Base-by-base conservation (phyloP, 2,888 invertebrate genomes). In the Poecilobothrus nobilitatus region DNA sequence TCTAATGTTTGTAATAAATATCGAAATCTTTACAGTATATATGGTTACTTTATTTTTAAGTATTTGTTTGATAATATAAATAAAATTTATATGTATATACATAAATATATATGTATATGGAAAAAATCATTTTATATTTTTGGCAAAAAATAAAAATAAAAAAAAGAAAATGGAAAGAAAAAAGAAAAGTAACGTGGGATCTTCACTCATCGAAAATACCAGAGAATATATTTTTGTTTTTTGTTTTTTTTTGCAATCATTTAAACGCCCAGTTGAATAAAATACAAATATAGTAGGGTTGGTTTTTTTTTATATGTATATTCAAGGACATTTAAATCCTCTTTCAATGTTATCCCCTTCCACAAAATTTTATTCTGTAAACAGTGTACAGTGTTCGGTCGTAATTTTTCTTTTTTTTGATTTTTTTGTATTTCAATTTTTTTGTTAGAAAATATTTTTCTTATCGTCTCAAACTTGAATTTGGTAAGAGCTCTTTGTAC, bases 301-400 rank as follows among this genome's bases (percentile, higher is more conserved):
- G 53, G 53, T 53, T 53, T 12, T 41, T 41, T 41, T 9, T 9
- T 41, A 8, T 41, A 2, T 41, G 15, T 18, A 53, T 53, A 53
- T 53, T 53, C 53, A 53, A 53, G 53, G 53, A 53, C 53, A 53
- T 53, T 53, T 53, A 53, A 53, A 53, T 53, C 53, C 18, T 53
- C 15, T 53, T 53, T 18, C 53, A 53, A 53, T 53, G 53, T 53
- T 53, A 53, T 53, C 53, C 53, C 18, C 53, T 53, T 53, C 37
- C 9, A 37, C 7, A 27, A 27, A 27, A 12, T 37, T 37, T 1
- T 12, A 37, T 37, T 1, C 37, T 37, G 2, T 37, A 37, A 1
- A 10, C 37, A 37, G 37, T 18, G 53, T 6, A 53, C 41, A 15
- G 41, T 41, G 9, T 12, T 53, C 3, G 15, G 6, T 18, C 15